Percentiles rank a stretch among this genome's conserved stretches.
Evolutionary conservation across 1,140 invertebrate genomes (phyloP).

Genomic region (Daktulosphaira vitifoliae): DNA sequence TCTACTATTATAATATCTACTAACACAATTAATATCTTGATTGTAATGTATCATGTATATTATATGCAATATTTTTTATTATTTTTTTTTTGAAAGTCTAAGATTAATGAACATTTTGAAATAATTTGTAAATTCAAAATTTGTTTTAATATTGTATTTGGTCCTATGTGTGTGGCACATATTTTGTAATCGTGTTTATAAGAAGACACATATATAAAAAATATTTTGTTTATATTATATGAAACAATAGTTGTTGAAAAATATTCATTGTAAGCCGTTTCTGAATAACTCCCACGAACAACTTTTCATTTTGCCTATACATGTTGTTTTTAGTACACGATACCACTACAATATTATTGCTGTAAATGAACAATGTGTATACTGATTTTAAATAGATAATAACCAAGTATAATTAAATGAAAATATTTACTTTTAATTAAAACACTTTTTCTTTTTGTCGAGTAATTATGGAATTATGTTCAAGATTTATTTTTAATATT

Average conservation of each 20-base stretch:
- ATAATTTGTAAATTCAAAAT: too few species aligned
- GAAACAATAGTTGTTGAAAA: slow-evolving; percentile 24
- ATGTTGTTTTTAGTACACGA: slow-evolving; percentile 15
- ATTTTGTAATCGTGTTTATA: slow-evolving; percentile 23
- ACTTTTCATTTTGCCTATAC: slow-evolving; percentile 25
- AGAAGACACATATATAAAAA: neutral
- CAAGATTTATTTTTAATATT: too few species aligned
- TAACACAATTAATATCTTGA: too few species aligned
- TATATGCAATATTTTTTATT: too few species aligned
- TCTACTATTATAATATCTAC: too few species aligned
- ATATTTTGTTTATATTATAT: slow-evolving; percentile 17
- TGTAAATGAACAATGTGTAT: slow-evolving; percentile 1
- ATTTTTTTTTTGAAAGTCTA: too few species aligned
- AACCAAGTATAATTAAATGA: neutral
- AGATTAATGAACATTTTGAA: too few species aligned
- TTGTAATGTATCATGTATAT: too few species aligned
- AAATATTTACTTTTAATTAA: neutral
- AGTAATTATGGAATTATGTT: too few species aligned
- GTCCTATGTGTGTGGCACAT: slow-evolving; percentile 3
- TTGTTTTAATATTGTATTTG: too few species aligned
- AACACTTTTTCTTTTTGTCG: too few species aligned
- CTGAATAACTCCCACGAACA: slow-evolving; percentile 28
- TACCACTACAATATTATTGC: neutral
- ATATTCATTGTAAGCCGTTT: slow-evolving; percentile 28
- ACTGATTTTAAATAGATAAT: neutral